These are phyloP conservation scores for Ophraella communa DNA, from an alignment of 2,888 invertebrate species.

Conservation along the genomic window DNA sequence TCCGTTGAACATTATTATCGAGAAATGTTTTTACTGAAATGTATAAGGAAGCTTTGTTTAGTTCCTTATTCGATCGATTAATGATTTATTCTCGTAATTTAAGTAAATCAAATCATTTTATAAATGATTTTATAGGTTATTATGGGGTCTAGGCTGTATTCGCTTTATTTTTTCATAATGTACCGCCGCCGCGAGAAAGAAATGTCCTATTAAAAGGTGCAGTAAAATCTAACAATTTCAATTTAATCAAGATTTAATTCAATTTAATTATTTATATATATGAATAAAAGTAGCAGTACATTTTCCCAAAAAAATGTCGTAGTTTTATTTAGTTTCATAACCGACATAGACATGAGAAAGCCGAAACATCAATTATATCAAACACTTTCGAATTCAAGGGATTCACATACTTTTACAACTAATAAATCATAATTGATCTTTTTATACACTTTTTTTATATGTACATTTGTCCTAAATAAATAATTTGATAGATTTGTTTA, in stretches of 20 bases:
- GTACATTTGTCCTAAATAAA: not conserved
- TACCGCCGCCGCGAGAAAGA: no score
- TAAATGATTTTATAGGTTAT: slow-evolving; percentile 2
- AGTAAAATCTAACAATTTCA: not conserved
- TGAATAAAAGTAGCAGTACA: not conserved
- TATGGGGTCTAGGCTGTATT: not conserved
- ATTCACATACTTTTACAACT: not conserved
- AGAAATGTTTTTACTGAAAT: not conserved
- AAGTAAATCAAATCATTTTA: not conserved
- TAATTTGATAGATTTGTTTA: no score
- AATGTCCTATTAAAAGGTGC: not conserved
- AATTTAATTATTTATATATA: not conserved
- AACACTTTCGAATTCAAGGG: not conserved
- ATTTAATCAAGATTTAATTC: not conserved
- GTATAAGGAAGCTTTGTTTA: not conserved
- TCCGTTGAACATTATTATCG: not conserved
- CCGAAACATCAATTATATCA: not conserved
- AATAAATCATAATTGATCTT: not conserved
- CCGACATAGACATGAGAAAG: not conserved
- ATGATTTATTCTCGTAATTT: not conserved
- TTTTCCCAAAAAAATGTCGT: not conserved
- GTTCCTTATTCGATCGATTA: not conserved
- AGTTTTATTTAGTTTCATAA: not conserved
- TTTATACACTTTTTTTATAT: not conserved
- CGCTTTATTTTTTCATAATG: slow-evolving; percentile 2